A percentile compares a stretch with the other conserved stretches of the same genome.
Conservation (phyloP, 2,888 invertebrate genomes). For the Pterostichus madidus region DNA sequence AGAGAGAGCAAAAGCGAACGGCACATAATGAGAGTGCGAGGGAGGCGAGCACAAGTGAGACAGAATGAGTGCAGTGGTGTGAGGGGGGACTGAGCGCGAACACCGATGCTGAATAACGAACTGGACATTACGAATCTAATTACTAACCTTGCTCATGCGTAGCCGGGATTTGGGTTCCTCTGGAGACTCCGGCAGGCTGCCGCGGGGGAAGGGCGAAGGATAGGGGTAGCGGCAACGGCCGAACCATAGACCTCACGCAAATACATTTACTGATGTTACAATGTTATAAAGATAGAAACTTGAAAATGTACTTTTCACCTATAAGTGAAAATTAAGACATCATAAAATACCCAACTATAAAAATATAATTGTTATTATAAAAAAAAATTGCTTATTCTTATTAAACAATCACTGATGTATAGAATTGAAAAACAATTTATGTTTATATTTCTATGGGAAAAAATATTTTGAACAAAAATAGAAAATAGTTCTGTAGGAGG, state of each 20-base stretch:
- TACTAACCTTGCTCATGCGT: conserved; percentile 79
- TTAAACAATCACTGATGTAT: no score
- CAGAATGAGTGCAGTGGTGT: conserved; percentile 53
- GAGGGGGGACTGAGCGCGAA: conserved; percentile 66
- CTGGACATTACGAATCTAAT: conserved; percentile 80
- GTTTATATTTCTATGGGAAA: no score
- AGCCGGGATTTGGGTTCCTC: conserved; percentile 71
- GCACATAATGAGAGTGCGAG: conserved; percentile 68
- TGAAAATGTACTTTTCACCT: no score
- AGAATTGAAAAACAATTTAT: no score
- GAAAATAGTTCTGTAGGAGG: no score
- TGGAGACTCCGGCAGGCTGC: conserved; percentile 61
- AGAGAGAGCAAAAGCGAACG: conserved; percentile 67
- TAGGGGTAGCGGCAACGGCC: conserved; percentile 55
- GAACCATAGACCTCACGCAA: conserved; percentile 57
- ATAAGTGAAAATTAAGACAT: no score
- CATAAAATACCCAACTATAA: no score
- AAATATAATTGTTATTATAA: no score
- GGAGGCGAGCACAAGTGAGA: conserved; percentile 67
- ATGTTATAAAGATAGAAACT: not conserved
- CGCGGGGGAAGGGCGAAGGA: conserved; percentile 42
- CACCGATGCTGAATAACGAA: conserved; percentile 75
- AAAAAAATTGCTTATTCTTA: no score
- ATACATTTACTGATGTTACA: not conserved
- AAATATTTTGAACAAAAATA: no score